Evolutionary conservation across 2,888 invertebrate genomes (phyloP), one percentile per base, ranked within the genome.

Genomic region (Heliconius ethilla): DNA sequence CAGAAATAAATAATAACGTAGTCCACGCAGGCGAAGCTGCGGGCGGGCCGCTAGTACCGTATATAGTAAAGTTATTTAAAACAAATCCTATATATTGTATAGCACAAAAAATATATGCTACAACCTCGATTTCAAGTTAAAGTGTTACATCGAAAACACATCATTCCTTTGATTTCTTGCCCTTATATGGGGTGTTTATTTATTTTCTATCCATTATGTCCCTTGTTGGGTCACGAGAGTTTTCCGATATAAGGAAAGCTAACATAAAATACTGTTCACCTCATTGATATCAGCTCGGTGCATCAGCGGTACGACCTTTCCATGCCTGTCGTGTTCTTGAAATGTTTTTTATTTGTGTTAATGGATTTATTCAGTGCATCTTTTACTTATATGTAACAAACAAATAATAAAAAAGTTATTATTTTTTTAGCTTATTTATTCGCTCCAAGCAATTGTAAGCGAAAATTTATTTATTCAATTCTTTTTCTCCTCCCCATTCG

Each of bases 151-250:
- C 75, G 76, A 75, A 75, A 75, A 76, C 76, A 76, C 75, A 79
- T 81, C 78, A 81, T 79, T 76, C 78, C 78, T 72, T 75, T 76
- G 81, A 81, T 81, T 81, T 81, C 81, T 78, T 78, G 76, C 79
- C 81, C 81, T 76, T 81, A 81, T 79, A 81, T 69, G 78, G 75
- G 69, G 15, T 67, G 33, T 67, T 70, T 81, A 78, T 78, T 76
- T 78, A 79, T 81, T 81, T 81, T 81, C 81, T 81, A 81, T 79
- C 81, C 81, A 78, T 79, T 70, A 69, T 78, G 76, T 72, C 78
- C 76, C 81, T 74, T 76, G 78, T 78, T 79, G 66, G 81, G 79
- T 79, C 81, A 80, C 75, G 69, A 79, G 76, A 76, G 72, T 78
- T 81, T 81, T 78, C 79, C 78, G 69, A 75, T 76, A 70, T 78